These are phyloP conservation scores for Rhamnusium bicolor DNA, from an alignment of 2,888 invertebrate genomes.

Conservation along the genomic window DNA sequence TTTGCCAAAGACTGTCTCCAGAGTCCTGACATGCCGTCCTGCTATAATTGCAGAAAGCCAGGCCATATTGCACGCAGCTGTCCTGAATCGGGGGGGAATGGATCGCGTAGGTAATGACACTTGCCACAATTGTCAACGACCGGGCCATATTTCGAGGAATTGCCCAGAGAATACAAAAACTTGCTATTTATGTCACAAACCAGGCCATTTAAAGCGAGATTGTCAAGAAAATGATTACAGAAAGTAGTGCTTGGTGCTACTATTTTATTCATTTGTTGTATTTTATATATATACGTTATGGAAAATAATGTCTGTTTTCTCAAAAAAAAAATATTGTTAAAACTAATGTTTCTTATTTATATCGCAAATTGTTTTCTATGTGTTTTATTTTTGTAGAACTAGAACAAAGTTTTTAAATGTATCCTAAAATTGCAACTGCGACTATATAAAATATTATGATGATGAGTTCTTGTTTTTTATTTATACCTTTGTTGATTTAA, in stretches of 20 bases:
- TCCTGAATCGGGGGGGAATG: slow-evolving; percentile 78
- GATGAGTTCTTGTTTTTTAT: slow-evolving; percentile 25
- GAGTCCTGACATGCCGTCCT: slow-evolving; percentile 84
- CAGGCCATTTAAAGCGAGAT: slow-evolving; percentile 92
- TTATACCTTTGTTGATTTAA: slow-evolving; percentile 7
- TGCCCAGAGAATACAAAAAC: slow-evolving; percentile 89
- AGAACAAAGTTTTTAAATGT: slow-evolving; percentile 29
- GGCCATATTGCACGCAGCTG: slow-evolving; percentile 93
- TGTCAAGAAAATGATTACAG: slow-evolving; percentile 86
- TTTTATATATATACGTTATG: slow-evolving; percentile 48
- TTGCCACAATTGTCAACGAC: slow-evolving; percentile 96
- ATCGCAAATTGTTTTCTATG: slow-evolving; percentile 38
- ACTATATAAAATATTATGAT: slow-evolving; percentile 32
- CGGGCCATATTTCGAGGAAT: slow-evolving; percentile 92
- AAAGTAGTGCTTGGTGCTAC: slow-evolving; percentile 65
- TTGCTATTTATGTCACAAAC: slow-evolving; percentile 94
- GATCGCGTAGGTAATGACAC: slow-evolving; percentile 73
- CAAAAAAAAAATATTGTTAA: slow-evolving; percentile 43
- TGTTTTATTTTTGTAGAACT: slow-evolving; percentile 35
- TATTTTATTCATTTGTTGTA: slow-evolving; percentile 51
- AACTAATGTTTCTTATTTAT: slow-evolving; percentile 46
- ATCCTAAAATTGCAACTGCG: slow-evolving; percentile 18
- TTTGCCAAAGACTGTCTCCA: slow-evolving; percentile 95
- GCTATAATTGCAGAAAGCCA: slow-evolving; percentile 96
- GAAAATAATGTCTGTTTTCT: slow-evolving; percentile 29